Evolutionary conservation across 2,888 invertebrate genomes (phyloP).

Genomic region (Ophonus ardosiacus): DNA sequence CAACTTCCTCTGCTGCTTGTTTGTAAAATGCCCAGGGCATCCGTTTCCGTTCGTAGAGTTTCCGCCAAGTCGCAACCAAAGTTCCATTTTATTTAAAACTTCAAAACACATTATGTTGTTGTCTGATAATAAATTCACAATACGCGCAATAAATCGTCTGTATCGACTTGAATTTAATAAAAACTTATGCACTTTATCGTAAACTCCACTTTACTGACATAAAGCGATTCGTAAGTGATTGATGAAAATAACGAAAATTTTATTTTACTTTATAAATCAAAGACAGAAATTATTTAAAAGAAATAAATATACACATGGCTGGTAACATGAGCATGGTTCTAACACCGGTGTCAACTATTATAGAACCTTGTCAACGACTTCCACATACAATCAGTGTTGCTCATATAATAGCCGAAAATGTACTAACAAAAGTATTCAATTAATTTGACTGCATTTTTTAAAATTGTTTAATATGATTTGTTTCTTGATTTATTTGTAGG

Average conservation of each 20-base stretch:
- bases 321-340: too few relatives aligned
- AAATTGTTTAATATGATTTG: too few relatives aligned
- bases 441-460: too few relatives aligned
- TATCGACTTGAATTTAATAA: slow-evolving; percentile 15
- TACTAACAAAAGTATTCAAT: too few relatives aligned
- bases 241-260: neutral
- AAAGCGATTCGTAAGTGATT: neutral
- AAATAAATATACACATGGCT: neutral
- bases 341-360: too few relatives aligned
- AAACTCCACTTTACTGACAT: neutral
- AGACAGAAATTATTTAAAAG: neutral
- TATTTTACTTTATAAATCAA: slow-evolving; percentile 1
- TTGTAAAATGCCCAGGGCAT: slow-evolving; percentile 40
- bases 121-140: slow-evolving; percentile 48
- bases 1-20: slow-evolving; percentile 53
- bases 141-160: slow-evolving; percentile 28
- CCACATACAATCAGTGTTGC: too few relatives aligned
- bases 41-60: slow-evolving; percentile 25
- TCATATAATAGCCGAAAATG: too few relatives aligned
- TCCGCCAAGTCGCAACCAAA: slow-evolving; percentile 41
- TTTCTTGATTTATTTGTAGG: too few relatives aligned
- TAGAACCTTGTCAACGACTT: too few relatives aligned
- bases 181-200: slow-evolving; percentile 6
- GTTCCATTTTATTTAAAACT: slow-evolving; percentile 51
- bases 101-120: slow-evolving; percentile 48